Base-by-base conservation (phyloP, 1,140 invertebrate species). In the Yoshiicerus persimilis region DNA sequence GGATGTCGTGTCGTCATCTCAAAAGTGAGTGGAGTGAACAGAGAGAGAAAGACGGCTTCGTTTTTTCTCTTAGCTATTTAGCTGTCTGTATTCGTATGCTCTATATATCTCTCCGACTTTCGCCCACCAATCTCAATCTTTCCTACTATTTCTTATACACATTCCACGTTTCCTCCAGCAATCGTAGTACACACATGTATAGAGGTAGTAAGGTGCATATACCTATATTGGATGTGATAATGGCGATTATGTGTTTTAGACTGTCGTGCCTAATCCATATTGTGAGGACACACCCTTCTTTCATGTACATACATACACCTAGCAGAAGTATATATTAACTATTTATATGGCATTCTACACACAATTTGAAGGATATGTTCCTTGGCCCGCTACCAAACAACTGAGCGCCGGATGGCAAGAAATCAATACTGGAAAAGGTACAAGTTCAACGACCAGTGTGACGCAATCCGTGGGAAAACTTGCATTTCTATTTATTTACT, bases 401-500 rank as follows among this genome's bases (percentile, higher is more conserved):
- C 83, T 62, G 83, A 56, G 38, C 23, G 32, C 38, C 83, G 83
- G 30, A 47, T 36, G 32, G 32, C 23, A 66, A 70, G 47, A 86
- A 86, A 86, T 64, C 85, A 56, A 86, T 64, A 64, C 64, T 86
- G 85, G 47, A 66, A 86, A 86, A 66, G 85, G 64, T 64, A 66
- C 85, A 86, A 86, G 85, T 86, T 86, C 85, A 86, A 86, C 85
- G 85, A 64, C 85, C 83, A 62, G 64, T 34, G 75, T 80, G 32
- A 80, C 75, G 75, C 32, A 80, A 38, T 36, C 75, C 75, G 75
- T 80, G 75, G n/a, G 75, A 80, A 80, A 80, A 80, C 75, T 32
- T 80, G 75, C 32, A 80, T 80, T 13, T 77, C 34, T 32, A 38
- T 36, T 80, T 34, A 38, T 80, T 36, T 36, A 20, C 16, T 56